Conservation (phyloP, 2,888 invertebrate species). For the Tricholauxania praeusta region DNA sequence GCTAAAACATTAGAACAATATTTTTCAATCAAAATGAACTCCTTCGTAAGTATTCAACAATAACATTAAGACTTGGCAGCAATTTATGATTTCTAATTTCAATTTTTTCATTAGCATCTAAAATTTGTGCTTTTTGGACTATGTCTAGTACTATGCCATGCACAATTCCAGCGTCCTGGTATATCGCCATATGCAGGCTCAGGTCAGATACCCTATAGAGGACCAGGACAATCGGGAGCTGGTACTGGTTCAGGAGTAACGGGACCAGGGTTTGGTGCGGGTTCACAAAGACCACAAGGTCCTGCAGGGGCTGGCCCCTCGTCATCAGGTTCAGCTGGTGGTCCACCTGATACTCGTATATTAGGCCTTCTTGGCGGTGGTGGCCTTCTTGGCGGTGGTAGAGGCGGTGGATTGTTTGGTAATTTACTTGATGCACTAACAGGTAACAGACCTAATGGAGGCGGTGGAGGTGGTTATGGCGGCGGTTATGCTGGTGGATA, state of each 20-base stretch:
- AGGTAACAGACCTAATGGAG: constrained; percentile 39
- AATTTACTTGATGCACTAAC: constrained; percentile 17
- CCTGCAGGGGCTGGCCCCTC: constrained; percentile 40
- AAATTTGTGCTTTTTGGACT: no score
- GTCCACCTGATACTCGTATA: background rate
- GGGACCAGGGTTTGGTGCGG: constrained; percentile 38
- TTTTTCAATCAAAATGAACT: no score
- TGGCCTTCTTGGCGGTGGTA: background rate
- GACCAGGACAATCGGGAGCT: constrained; percentile 35
- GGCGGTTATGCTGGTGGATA: constrained; percentile 39
- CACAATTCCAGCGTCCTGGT: no score
- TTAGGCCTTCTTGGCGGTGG: background rate
- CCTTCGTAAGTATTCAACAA: no score
- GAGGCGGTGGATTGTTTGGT: constrained; percentile 37
- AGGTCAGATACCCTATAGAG: constrained; percentile 50
- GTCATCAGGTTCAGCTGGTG: background rate
- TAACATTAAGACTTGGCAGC: no score
- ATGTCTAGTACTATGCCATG: no score
- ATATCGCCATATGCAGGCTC: constrained; percentile 38
- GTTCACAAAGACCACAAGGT: constrained; percentile 39
- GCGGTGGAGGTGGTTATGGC: constrained; percentile 40
- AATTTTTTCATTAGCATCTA: no score
- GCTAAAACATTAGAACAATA: no score
- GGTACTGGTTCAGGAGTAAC: constrained; percentile 15
- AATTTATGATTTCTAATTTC: no score